phyloP scores from a whole-genome alignment of 1,140 invertebrate genomes.

The Oncopeltus fasciatus region DNA sequence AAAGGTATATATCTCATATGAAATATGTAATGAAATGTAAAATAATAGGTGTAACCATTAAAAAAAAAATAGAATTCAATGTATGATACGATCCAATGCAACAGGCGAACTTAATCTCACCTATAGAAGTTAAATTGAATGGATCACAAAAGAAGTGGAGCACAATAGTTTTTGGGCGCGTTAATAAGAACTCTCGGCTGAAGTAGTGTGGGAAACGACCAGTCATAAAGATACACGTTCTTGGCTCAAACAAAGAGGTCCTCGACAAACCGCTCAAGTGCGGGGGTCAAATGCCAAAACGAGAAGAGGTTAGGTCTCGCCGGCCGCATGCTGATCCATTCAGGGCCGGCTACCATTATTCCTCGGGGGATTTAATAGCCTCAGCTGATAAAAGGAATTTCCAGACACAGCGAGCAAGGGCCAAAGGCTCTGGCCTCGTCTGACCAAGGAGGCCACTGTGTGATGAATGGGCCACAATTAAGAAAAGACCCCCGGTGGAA shows the following conservation, averaged over 20 bases:
- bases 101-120: too few relatives aligned
- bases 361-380: neutral
- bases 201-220: neutral
- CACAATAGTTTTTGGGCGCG: neutral
- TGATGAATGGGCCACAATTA: neutral
- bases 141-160: neutral
- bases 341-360: neutral
- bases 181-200: neutral
- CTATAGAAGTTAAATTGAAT: neutral
- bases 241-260: neutral
- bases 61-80: too few relatives aligned
- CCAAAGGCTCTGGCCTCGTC: too few relatives aligned
- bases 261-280: neutral
- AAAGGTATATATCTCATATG: too few relatives aligned
- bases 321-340: neutral
- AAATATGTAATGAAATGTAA: too few relatives aligned
- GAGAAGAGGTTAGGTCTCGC: neutral
- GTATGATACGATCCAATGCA: too few relatives aligned
- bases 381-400: neutral
- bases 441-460: neutral
- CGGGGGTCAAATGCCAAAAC: neutral
- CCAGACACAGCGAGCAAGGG: too few relatives aligned
- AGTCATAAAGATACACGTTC: neutral
- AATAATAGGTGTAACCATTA: too few relatives aligned
- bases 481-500: neutral